Percentiles rank a stretch among this genome's conserved stretches.
phyloP scores from a whole-genome alignment of 2,113 vertebrate species.

The Percina caprodes region DNA sequence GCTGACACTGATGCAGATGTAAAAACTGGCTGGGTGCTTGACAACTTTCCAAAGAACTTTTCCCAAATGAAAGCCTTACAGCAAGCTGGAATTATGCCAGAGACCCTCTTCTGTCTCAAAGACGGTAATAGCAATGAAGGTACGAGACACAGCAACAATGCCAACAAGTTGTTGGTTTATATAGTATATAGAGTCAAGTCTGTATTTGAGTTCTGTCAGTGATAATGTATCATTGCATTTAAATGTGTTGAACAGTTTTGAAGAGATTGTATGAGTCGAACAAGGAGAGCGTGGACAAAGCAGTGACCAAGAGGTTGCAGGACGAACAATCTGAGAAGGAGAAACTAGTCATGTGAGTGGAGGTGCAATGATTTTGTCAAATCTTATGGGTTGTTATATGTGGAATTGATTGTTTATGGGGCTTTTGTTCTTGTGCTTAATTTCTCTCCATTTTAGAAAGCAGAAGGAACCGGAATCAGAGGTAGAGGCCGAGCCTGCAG shows the following conservation, averaged over 20 bases:
- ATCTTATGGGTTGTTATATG: not conserved
- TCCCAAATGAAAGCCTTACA: slow-evolving; percentile 83
- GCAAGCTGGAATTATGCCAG: slow-evolving; percentile 84
- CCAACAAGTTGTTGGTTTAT: not conserved
- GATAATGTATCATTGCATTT: not conserved
- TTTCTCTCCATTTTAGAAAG: slow-evolving; percentile 76
- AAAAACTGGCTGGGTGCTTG: slow-evolving; percentile 91
- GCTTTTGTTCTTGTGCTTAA: slow-evolving; percentile 26
- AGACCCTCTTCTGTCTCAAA: slow-evolving; percentile 87
- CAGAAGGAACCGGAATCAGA: slow-evolving; percentile 67
- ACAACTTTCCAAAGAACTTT: slow-evolving; percentile 87
- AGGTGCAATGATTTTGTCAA: not conserved
- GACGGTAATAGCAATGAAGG: slow-evolving; percentile 77
- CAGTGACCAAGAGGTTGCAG: slow-evolving; percentile 78
- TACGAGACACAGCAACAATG: slow-evolving; percentile 61
- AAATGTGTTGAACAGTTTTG: slow-evolving; percentile 65
- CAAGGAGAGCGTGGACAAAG: slow-evolving; percentile 80
- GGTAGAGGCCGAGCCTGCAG: slow-evolving; percentile 46
- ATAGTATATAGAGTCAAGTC: not conserved
- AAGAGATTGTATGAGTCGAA: slow-evolving; percentile 77
- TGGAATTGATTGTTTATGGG: not conserved
- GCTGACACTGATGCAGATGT: slow-evolving; percentile 74
- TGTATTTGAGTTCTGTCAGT: not conserved
- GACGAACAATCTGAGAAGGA: slow-evolving; percentile 61
- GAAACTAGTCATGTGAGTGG: slow-evolving; percentile 67